Evolutionary conservation across 2,888 invertebrate genomes (phyloP), one percentile per base, ranked within the genome.

Genomic region (Agonopterix heracliana): DNA sequence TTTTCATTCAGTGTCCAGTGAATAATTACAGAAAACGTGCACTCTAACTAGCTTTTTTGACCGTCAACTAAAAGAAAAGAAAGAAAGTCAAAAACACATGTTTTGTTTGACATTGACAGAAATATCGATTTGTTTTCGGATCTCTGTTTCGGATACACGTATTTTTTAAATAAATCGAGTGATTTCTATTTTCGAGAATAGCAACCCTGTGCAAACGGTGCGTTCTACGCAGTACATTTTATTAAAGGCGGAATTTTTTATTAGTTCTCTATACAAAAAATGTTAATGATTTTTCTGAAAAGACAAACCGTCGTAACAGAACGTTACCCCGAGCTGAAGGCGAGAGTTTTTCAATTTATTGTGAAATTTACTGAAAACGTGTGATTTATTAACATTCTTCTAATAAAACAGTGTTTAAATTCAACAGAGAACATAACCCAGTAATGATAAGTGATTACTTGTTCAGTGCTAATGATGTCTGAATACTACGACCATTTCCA

Each of bases 401-500:
- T 26, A 26, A 26, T 26, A 26, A 26, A 7, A 7, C 5, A 26
- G 26, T 26, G 26, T 26, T 26, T 7, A 26, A 1, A 26, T 5
- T 3, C 3, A 17, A 17, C 17, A 17, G 17, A 26, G 26, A 26
- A 26, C 7, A 26, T 5, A 26, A 26, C 26, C 61, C 57, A 63
- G 64, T 65, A 50, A 78, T 64, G 61, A 85, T 87, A 82, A 79
- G 85, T 12, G 83, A 85, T 54, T 83, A 78, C 66, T 82, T n/a
- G n/a, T n/a, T n/a, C n/a, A n/a, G n/a, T n/a, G n/a, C 64, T 65
- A 50, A 78, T 64, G 61, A 85, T 87, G 82, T 80, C 85, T 12
- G 83, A 85, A 54, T 83, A 78, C 66, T 82, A 71, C 56, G 83
- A 83, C 56, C 77, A 79, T 56, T 78, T 78, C 55, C 81, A 86